Evolutionary conservation across 2,113 vertebrate genomes (phyloP), one percentile per base, ranked within the genome.

Genomic region (Muntiacus reevesi): DNA sequence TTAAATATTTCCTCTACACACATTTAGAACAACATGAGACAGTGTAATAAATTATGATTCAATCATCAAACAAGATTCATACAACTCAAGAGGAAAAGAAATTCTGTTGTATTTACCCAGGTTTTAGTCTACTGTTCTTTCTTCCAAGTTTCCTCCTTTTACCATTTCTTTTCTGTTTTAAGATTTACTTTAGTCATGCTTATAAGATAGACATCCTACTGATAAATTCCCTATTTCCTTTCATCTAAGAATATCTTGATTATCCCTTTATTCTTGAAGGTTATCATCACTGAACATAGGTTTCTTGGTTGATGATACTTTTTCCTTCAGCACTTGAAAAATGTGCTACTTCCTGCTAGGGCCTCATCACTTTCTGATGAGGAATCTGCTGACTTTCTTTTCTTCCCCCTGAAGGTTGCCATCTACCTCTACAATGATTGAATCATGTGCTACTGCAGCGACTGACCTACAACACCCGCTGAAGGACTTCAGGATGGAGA

Each of bases 301-400:
- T 55, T 94, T 94, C 33, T 90, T 15, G 33, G 16, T 55, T 97
- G 57, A 95, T 3, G 47, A 6, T 82, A 93, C 30, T 67, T 67
- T 71, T 96, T 86, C 43, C 50, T 87, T 87, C 30, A 95, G 30
- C 36, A 82, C 19, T 88, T 85, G 57, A 96, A 96, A 94, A 92
- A 95, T 57, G 15, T 86, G 16, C 19, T 59, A 71, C 47, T 92
- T 95, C 79, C 54, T 27, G 6, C 52, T 95, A 96, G 67, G 76
- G 27, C 30, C 30, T 76, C 82, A 6, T 91, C 36, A 84, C 33
- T 97, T 96, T 95, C 83, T 95, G 15, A 92, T 57, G 10, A 95
- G 33, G 64, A 89, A 94, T 50, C 25, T 93, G 15, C 21, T 81
- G 9, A 36, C 40, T 76, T 59, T 91, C 21, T 94, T 87, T 17